A percentile compares a stretch with the other conserved stretches of the same genome.
Conservation (phyloP, 2,113 vertebrate genomes). For the Gallinago paraguaiae region DNA sequence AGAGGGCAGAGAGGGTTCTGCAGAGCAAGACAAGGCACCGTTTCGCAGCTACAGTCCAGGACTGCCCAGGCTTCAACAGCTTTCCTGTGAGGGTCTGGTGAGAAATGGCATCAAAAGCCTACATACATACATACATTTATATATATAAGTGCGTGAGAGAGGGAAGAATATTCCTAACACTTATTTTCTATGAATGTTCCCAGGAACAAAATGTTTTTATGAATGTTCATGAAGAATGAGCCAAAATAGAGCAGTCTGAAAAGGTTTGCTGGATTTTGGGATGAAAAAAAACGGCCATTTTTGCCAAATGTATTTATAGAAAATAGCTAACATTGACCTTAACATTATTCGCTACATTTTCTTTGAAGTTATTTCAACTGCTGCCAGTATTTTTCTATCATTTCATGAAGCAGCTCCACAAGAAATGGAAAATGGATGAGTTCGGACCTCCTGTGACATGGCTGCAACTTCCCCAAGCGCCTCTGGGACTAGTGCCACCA, state of each 20-base stretch:
- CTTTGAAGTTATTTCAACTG: background rate
- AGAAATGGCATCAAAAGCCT: background rate
- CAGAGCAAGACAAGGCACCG: background rate
- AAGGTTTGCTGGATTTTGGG: background rate
- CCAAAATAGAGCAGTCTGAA: constrained; percentile 32
- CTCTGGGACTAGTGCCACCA: background rate
- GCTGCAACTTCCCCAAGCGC: background rate
- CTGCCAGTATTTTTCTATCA: background rate
- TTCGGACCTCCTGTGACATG: background rate
- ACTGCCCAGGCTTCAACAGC: background rate
- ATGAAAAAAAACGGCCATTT: background rate
- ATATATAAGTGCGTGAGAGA: background rate
- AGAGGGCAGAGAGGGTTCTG: background rate
- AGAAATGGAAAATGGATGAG: background rate
- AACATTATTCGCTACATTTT: background rate
- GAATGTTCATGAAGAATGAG: constrained; percentile 29
- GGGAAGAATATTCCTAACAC: background rate
- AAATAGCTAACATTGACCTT: background rate
- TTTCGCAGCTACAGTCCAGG: background rate
- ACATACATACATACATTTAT: background rate
- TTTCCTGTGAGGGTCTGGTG: background rate
- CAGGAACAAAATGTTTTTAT: constrained; percentile 49
- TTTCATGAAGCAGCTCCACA: background rate
- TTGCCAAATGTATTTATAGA: background rate
- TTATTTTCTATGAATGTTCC: constrained; percentile 28